Evolutionary conservation across 1,140 invertebrate genomes (phyloP), one percentile per base, ranked within the genome.

Genomic region (Apolygus lucorum): DNA sequence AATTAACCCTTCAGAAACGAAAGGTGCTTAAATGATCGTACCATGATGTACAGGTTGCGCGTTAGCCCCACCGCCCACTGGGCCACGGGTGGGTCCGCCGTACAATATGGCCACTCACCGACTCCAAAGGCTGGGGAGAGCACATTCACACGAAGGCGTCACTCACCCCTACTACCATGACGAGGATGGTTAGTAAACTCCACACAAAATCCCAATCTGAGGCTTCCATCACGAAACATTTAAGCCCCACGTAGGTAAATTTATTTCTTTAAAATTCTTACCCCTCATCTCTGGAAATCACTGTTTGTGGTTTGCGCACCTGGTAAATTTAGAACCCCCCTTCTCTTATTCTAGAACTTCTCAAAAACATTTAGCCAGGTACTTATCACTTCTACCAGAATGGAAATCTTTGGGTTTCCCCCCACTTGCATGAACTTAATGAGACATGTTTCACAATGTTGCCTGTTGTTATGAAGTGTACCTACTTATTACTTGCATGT

Each of bases 101-200:
- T 91, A 91, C 81, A 87, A 85, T 74, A 84, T 90, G 52, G 89
- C 88, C 34, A 88, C 89, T n/a, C 89, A 91, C 77, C 68, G 74
- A 21, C 82, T 90, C 71, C 87, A 90, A 77, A 84, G 88, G 70
- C 81, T 92, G 67, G 89, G 89, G 71, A 83, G 90, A 75, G 90
- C 90, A n/a, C 88, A 91, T 81, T 91, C 90, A 70, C 89, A 92
- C 77, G 90, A 93, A 78, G 90, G 90, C 72, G 89, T 90, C 72
- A 89, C 89, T 59, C 84, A 86, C 77, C 86, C 86, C 74, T 88
- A 87, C 79, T 89, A 87, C 78, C 86, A 86, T 72, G 87, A 88
- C 75, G 64, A 66, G 29, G 64, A 66, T 34, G 64, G 27, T 66
- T 66, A 66, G 29, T 64, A 24, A 25, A 42, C 28, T 59, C 54